Base-by-base conservation (phyloP, 2,797 vertebrate genomes). In the Thamnophis elegans region DNA sequence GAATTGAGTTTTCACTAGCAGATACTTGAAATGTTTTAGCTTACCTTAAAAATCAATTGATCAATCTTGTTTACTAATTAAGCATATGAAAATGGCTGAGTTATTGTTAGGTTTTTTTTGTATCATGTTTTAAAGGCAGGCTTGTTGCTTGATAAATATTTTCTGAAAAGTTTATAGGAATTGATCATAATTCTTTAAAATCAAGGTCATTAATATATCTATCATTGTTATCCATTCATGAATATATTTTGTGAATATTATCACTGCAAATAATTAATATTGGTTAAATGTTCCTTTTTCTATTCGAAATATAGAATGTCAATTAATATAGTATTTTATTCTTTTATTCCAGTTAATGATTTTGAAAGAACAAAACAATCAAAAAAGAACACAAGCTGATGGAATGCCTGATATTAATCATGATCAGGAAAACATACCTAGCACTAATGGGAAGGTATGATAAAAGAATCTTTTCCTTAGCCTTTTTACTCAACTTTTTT, bases 391-490 rank as follows among this genome's bases (percentile, higher is more conserved):
- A 56, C 96, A 98, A 91, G 96, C 97, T 47, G 99, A 99, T n/a
- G 98, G 98, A 92, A 97, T 97, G 92, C 96, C 97, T 36, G 98
- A 99, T 93, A 91, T 98, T 88, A 98, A 98, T 97, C 98, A 98
- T 36, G 98, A 98, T 87, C 98, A 98, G 53, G 99, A 99, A 93
- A 98, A 96, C 91, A 94, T 97, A 2, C 98, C 98, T 0, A 99
- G 98, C 97, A 98, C 98, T 1, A 99, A 99, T 9, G 99, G 99
- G 93, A 98, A 99, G 98, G 99, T 99, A 98, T 97, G 97, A 59
- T 26, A 1, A 5, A 9, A 91, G 14, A 22, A 7, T 1, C 10
- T 53, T 28, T 42, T 82, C 5, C 0, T 42, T 47, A 9, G 3
- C 25, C 11, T 3, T n/a, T 14, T 11, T 1, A 28, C 7, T 18